Conservation (phyloP, 2,113 vertebrate species). For the Erinaceus europaeus region DNA sequence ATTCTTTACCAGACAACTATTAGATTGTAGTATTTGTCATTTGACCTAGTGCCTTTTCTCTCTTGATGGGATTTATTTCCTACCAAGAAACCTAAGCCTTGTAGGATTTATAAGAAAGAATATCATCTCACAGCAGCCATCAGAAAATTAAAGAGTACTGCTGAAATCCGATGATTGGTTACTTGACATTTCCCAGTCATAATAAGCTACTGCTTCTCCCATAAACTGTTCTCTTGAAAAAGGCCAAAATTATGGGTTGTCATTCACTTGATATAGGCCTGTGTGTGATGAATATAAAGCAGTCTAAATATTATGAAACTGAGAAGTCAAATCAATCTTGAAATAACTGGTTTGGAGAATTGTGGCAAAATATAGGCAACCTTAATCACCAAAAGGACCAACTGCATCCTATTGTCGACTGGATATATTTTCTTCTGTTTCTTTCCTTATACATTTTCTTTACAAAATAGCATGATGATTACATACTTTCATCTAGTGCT, state of each 20-base stretch:
- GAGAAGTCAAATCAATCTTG: conserved; percentile 29
- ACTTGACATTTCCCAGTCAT: conserved; percentile 25
- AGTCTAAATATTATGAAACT: conserved; percentile 50
- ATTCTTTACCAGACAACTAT: background rate
- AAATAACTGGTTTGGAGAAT: conserved; percentile 33
- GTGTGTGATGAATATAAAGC: conserved; percentile 18
- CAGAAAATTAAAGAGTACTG: conserved; percentile 1
- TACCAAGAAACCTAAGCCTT: background rate
- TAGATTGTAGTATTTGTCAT: background rate
- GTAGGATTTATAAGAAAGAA: conserved; percentile 1
- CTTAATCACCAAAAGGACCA: background rate
- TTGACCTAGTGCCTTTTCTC: background rate
- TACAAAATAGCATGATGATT: background rate
- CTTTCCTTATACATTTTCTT: conserved; percentile 13
- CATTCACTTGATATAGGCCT: background rate
- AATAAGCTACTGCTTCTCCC: conserved; percentile 10
- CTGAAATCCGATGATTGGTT: conserved; percentile 22
- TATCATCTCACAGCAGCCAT: background rate
- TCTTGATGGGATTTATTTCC: background rate
- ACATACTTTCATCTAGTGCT: background rate
- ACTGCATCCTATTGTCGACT: background rate
- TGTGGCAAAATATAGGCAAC: background rate
- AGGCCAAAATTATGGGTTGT: conserved; percentile 41
- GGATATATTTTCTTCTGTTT: background rate
- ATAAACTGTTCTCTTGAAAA: conserved; percentile 28